These are phyloP conservation scores for Melieria picta DNA, from an alignment of 2,888 invertebrate genomes.

Conservation along the genomic window DNA sequence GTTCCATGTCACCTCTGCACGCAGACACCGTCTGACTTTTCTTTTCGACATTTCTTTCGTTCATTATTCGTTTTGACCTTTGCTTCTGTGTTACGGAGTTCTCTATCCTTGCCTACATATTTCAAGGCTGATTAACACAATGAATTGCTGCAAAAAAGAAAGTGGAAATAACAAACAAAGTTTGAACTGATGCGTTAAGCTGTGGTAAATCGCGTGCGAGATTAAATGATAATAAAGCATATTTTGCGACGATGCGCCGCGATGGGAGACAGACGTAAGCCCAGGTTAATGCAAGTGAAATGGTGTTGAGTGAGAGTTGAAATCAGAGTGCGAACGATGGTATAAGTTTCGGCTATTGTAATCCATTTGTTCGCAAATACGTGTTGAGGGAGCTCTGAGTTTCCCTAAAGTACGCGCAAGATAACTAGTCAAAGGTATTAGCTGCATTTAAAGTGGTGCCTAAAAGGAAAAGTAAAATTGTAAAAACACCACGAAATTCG, in stretches of 20 bases:
- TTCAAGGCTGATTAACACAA: constrained; percentile 30
- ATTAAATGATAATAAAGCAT: constrained; percentile 19
- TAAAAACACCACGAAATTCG: not conserved
- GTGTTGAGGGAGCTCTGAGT: too few species aligned
- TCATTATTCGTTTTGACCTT: not conserved
- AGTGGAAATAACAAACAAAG: not conserved
- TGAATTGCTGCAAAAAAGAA: not conserved
- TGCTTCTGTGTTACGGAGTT: not conserved
- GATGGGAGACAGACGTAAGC: too few species aligned
- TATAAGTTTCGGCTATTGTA: too few species aligned
- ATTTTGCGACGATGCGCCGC: not conserved
- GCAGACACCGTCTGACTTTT: not conserved
- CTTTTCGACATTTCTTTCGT: too few species aligned
- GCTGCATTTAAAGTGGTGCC: too few species aligned
- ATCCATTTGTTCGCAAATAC: too few species aligned
- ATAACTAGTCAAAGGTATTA: too few species aligned
- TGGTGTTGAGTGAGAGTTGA: too few species aligned
- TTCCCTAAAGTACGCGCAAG: too few species aligned
- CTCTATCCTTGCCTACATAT: constrained; percentile 6
- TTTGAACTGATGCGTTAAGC: constrained; percentile 23
- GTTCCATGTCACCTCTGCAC: not conserved
- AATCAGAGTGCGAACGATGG: too few species aligned
- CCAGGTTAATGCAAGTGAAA: too few species aligned
- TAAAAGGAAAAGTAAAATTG: too few species aligned
- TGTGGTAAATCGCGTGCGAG: constrained; percentile 12